Base-by-base conservation (phyloP, 2,113 vertebrate species). In the Oophaga pumilio region DNA sequence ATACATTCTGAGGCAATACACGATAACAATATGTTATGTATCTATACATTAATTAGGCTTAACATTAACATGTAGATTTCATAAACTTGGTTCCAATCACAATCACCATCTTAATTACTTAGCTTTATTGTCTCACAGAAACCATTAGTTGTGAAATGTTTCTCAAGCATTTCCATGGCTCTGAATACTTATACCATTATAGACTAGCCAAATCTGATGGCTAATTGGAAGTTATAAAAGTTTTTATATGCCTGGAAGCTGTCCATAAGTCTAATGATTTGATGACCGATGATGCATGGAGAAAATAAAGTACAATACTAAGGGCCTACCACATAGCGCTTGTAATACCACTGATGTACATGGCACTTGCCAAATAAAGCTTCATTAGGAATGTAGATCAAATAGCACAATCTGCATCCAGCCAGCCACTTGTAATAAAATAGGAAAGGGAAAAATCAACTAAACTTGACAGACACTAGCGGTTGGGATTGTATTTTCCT, bases 191-290 rank as follows among this genome's bases (percentile, higher is more conserved):
- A 43, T 43, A 43, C 33, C 33, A 43, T 43, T 43, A 43, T 43
- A 43, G 33, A 43, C 33, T 43, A 43, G 33, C 33, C 1, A 43
- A 43, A 43, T 43, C 33, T 43, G 33, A 43, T 43, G 22, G 56
- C 28, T 73, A 84, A 84, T 84, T 73, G 64, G 11, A 84, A 71
- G 64, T 14, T 56, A 69, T 12, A 52, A 68, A 64, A 71, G 50
- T 6, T 84, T 84, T 84, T 68, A 71, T 66, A 52, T 84, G 49
- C 66, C 49, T 84, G 64, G 82, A 71, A 84, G 64, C 53, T 71
- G n/a, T 84, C 64, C 49, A 26, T n/a, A 84, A 84, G 82, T 84
- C 82, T 84, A 84, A 43, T 49, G 68, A 52, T 84, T 83, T 84
- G 64, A 84, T 69, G 50, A n/a, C n/a, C n/a, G 26, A 69, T 56